These are phyloP conservation scores for Eulemur mongoz DNA, from an alignment of 2,797 vertebrate species.

Conservation along the genomic window DNA sequence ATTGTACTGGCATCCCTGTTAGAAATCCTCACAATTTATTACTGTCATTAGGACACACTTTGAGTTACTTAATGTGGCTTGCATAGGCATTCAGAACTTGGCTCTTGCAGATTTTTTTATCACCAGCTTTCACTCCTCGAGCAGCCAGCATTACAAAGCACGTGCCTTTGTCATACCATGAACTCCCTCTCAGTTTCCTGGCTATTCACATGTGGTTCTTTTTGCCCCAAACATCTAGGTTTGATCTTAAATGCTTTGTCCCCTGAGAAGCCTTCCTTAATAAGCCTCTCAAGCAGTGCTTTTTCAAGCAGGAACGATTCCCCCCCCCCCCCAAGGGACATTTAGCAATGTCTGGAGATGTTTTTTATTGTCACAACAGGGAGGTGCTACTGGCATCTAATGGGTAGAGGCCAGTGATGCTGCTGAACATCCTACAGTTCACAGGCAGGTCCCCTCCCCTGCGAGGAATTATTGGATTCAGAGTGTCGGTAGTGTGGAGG, in stretches of 20 bases:
- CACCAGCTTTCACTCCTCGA: not conserved
- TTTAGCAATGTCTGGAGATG: not conserved
- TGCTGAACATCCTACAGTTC: not conserved
- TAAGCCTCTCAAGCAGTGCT: not conserved
- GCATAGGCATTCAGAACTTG: too few species aligned
- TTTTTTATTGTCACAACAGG: not conserved
- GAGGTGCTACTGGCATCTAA: not conserved
- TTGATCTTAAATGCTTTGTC: not conserved
- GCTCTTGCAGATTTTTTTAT: not conserved
- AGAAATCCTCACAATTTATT: not conserved
- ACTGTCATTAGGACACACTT: not conserved
- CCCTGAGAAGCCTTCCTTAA: not conserved
- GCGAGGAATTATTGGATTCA: not conserved
- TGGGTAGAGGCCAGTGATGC: too few species aligned
- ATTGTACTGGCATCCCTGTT: not conserved
- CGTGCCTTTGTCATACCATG: accelerated
- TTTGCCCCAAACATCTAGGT: not conserved
- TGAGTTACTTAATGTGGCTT: not conserved
- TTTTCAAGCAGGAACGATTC: not conserved
- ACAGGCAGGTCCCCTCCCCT: accelerated
- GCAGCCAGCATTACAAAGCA: not conserved
- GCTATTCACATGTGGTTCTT: not conserved
- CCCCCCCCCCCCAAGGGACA: too few species aligned
- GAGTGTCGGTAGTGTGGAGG: not conserved
- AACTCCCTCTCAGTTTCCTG: not conserved